Evolutionary conservation across 2,113 vertebrate genomes (phyloP).

Genomic region (Epinephelus lanceolatus): DNA sequence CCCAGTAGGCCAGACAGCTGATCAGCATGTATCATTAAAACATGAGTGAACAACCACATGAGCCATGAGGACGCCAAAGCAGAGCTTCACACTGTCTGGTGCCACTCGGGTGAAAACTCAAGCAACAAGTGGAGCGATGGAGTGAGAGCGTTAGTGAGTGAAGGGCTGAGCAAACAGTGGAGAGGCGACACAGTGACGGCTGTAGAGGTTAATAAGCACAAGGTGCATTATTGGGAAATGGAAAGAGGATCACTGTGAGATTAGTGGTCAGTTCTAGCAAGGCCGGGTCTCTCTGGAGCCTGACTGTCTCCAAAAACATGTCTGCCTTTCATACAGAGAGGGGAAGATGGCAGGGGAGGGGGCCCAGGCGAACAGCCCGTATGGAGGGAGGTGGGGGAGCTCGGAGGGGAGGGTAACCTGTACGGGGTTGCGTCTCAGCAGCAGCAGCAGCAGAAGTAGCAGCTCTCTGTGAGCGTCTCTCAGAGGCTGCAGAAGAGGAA

Average conservation of each 20-base stretch:
- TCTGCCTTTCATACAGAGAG: constrained; percentile 15
- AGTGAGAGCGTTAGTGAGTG: constrained; percentile 54
- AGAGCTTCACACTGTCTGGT: constrained; percentile 48
- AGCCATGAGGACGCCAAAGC: constrained; percentile 39
- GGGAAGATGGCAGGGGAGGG: constrained; percentile 18
- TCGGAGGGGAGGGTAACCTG: constrained; percentile 87
- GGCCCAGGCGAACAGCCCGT: constrained; percentile 20
- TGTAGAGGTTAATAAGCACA: constrained; percentile 38
- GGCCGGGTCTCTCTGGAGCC: constrained; percentile 27
- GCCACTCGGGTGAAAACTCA: constrained; percentile 67
- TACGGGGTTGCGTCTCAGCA: constrained; percentile 81
- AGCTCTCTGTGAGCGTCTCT: constrained; percentile 79
- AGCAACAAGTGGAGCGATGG: constrained; percentile 53
- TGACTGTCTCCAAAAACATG: constrained; percentile 26
- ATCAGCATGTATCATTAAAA: constrained; percentile 21
- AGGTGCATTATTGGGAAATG: constrained; percentile 38
- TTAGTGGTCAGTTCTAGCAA: constrained; percentile 60
- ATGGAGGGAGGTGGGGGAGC: constrained; percentile 22
- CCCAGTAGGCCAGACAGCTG: background rate
- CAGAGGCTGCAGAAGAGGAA: constrained; percentile 75
- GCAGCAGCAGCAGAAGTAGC: constrained; percentile 72
- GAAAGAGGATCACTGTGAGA: constrained; percentile 44
- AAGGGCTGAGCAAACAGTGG: constrained; percentile 41
- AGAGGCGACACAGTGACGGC: constrained; percentile 23
- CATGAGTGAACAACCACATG: constrained; percentile 31